A percentile compares a stretch with the other conserved stretches of the same genome.
Conservation (phyloP, 2,113 vertebrate genomes). For the Strix uralensis region DNA sequence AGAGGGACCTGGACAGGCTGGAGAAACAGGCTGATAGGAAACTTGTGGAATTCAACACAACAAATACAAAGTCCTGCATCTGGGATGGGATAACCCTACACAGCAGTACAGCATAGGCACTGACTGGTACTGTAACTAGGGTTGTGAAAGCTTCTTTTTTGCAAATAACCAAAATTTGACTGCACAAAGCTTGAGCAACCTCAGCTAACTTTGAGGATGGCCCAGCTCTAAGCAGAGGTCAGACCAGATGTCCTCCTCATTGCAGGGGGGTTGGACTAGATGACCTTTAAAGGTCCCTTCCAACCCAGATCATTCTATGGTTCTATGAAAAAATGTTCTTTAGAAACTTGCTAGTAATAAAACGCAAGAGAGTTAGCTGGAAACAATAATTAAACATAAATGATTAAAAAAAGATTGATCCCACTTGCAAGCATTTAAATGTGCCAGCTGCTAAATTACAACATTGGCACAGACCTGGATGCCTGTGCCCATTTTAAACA, state of each 20-base stretch:
- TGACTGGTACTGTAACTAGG: background rate
- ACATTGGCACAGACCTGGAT: background rate
- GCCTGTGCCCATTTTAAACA: background rate
- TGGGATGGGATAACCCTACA: background rate
- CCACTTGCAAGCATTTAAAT: constrained; percentile 6
- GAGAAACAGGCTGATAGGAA: background rate
- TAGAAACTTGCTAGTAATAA: background rate
- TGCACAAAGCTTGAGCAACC: background rate
- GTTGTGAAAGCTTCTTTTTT: background rate
- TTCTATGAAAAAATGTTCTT: background rate
- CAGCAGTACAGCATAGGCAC: background rate
- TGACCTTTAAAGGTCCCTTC: background rate
- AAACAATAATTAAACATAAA: constrained; percentile 40
- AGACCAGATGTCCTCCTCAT: background rate
- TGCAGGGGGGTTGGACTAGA: background rate
- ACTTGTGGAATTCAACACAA: background rate
- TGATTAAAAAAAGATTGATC: constrained; percentile 18
- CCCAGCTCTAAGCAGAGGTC: background rate
- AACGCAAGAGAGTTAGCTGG: background rate
- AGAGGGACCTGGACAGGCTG: background rate
- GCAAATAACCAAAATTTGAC: background rate
- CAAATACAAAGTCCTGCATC: background rate
- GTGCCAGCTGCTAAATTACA: constrained; percentile 18
- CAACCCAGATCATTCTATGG: background rate
- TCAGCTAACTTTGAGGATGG: background rate